Evolutionary conservation across 2,888 invertebrate genomes (phyloP).

Genomic region (Helobdella robusta): DNA sequence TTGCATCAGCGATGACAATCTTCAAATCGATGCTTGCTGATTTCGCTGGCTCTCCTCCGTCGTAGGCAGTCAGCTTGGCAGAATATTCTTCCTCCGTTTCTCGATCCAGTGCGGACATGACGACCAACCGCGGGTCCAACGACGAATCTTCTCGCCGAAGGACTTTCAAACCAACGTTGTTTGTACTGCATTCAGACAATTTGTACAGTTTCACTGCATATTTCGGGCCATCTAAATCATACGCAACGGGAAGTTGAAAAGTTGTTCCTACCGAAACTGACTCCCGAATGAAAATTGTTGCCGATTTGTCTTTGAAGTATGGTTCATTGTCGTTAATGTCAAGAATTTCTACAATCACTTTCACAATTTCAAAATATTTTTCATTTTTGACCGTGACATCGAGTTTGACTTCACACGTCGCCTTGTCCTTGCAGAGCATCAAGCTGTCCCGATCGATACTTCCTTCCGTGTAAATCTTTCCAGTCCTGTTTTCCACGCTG

Average conservation of each 20-base stretch:
- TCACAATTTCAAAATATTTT: constrained; percentile 32
- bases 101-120: constrained; percentile 32
- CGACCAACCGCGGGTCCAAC: constrained; percentile 32
- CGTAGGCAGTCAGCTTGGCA: constrained; percentile 74
- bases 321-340: constrained; percentile 36
- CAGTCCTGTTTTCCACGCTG: constrained; percentile 28
- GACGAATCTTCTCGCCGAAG: constrained; percentile 43
- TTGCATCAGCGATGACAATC: constrained; percentile 32
- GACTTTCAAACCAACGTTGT: constrained; percentile 19
- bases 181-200: constrained; percentile 5
- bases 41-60: constrained; percentile 62
- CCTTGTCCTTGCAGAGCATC: constrained; percentile 25
- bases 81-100: constrained; percentile 27
- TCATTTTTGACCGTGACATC: constrained; percentile 31
- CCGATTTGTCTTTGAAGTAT: constrained; percentile 27
- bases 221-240: constrained; percentile 28
- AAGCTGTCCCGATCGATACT: constrained; percentile 33
- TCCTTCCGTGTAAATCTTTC: constrained; percentile 30
- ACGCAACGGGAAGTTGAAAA: constrained; percentile 21
- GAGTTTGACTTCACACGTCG: constrained; percentile 31
- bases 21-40: constrained; percentile 30
- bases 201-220: constrained; percentile 26
- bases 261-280: constrained; percentile 20
- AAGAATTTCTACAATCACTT: constrained; percentile 31
- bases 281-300: constrained; percentile 20